Conservation (phyloP, 2,113 vertebrate species). For the Callocephalon fimbriatum region DNA sequence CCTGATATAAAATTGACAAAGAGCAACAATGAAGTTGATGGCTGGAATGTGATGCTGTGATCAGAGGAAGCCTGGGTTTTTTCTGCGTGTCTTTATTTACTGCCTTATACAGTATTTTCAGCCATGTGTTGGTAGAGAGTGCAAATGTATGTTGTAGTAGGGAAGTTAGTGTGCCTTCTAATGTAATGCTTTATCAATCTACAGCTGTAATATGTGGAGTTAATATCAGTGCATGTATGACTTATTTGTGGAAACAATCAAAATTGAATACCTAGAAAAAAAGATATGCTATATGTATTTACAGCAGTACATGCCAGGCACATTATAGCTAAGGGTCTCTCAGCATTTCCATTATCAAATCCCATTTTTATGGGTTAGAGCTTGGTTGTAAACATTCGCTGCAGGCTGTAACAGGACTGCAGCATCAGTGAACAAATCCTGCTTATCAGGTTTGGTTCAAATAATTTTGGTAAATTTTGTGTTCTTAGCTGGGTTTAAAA, state of each 20-base stretch:
- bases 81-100: not conserved
- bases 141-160: not conserved
- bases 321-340: constrained; percentile 16
- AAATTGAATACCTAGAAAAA: not conserved
- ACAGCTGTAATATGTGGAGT: not conserved
- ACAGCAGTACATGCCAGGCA: not conserved
- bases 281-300: not conserved
- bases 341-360: constrained; percentile 55
- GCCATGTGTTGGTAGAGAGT: not conserved
- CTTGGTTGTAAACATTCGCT: constrained; percentile 48
- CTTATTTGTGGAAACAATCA: constrained; percentile 29
- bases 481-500: not conserved
- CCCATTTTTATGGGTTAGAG: constrained; percentile 51
- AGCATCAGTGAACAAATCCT: constrained; percentile 58
- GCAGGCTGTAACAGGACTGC: constrained; percentile 30
- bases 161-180: not conserved
- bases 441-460: constrained; percentile 18
- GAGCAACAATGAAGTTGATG: not conserved
- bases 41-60: not conserved
- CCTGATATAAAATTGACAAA: constrained; percentile 24
- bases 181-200: not conserved
- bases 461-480: constrained; percentile 22
- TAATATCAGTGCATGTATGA: not conserved
- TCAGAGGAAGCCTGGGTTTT: not conserved
- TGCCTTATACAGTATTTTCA: not conserved